phyloP scores from a whole-genome alignment of 2,113 vertebrate genomes.

The Micromys minutus region DNA sequence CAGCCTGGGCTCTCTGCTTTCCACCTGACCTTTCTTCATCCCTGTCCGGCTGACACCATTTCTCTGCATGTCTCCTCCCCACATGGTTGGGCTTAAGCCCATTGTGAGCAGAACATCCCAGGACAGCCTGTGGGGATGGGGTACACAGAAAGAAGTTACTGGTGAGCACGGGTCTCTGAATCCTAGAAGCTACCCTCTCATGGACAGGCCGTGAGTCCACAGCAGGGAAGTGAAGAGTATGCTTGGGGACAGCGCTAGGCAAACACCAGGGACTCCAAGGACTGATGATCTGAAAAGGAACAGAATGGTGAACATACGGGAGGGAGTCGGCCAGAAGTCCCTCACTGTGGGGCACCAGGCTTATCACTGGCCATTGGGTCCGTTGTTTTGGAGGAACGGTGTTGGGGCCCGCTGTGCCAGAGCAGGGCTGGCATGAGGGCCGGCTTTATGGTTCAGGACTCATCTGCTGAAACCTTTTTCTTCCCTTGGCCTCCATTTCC shows the following conservation, averaged over 20 bases:
- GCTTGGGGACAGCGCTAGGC: constrained; percentile 30
- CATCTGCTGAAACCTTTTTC: neutral
- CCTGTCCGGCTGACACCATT: neutral
- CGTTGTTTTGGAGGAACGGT: neutral
- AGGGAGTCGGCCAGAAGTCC: neutral
- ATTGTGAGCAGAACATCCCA: neutral
- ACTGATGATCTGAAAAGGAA: neutral
- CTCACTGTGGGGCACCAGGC: neutral
- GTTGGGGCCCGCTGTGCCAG: neutral
- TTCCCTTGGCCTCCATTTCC: constrained; percentile 28
- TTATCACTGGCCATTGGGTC: neutral
- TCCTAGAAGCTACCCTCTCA: constrained; percentile 11
- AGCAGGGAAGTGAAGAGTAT: neutral
- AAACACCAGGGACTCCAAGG: neutral
- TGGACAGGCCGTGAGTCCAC: neutral
- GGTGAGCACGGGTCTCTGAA: neutral
- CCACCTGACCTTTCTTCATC: neutral
- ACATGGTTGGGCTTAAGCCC: neutral
- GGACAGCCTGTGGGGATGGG: neutral
- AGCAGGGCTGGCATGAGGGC: neutral
- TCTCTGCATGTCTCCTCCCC: neutral
- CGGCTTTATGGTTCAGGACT: neutral
- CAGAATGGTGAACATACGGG: constrained; percentile 19
- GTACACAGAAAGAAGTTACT: neutral
- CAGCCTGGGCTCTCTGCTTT: neutral